Conservation (phyloP, 2,113 vertebrate genomes). For the Otocyon megalotis region DNA sequence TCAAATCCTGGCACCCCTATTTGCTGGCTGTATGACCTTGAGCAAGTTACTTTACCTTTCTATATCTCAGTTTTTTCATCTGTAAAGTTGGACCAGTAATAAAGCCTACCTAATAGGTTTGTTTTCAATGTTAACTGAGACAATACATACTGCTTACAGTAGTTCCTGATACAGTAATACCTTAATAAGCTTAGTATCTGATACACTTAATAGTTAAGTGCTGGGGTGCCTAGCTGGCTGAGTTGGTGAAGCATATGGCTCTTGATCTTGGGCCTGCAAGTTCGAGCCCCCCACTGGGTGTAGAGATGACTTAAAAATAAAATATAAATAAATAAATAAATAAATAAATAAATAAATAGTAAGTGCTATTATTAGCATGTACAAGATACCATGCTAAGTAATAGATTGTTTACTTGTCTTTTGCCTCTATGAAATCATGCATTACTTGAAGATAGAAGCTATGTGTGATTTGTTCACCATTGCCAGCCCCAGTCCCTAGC, state of each 20-base stretch:
- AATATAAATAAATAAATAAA: background rate
- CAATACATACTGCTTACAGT: background rate
- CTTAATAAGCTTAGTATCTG: background rate
- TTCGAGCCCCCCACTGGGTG: background rate
- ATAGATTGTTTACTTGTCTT: background rate
- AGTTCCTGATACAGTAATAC: background rate
- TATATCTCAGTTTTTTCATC: background rate
- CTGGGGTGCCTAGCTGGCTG: background rate
- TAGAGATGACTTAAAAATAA: background rate
- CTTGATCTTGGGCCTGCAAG: background rate
- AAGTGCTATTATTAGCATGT: background rate
- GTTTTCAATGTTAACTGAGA: background rate
- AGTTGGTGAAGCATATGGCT: background rate
- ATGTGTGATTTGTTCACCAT: background rate
- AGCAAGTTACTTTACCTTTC: slow-evolving; percentile 3
- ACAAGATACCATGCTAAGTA: background rate
- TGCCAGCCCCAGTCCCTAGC: background rate
- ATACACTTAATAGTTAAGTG: background rate
- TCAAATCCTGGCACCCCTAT: background rate
- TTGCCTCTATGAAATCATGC: background rate
- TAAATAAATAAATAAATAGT: background rate
- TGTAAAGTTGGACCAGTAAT: slow-evolving; percentile 10
- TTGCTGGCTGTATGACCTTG: background rate
- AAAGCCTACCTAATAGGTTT: background rate
- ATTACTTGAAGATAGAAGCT: background rate